Evolutionary conservation across 2,888 invertebrate genomes (phyloP).

Genomic region (Spicauda simplicius): DNA sequence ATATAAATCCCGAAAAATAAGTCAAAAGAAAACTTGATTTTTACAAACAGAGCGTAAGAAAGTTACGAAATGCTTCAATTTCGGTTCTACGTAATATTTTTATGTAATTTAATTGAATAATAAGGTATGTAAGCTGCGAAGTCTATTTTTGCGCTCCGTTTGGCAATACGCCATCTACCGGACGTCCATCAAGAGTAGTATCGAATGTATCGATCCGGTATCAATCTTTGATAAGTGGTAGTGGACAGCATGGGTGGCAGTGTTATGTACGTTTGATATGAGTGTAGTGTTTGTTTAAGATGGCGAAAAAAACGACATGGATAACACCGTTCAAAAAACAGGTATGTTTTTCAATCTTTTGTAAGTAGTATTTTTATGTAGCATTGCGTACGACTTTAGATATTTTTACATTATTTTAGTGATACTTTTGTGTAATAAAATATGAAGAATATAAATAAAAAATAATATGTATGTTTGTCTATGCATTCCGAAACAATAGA

Average conservation of each 20-base stretch:
- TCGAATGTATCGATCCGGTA: neutral
- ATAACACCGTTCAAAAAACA: constrained; percentile 54
- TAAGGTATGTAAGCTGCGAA: neutral
- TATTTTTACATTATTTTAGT: too few relatives aligned
- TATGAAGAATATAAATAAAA: too few relatives aligned
- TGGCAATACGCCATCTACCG: constrained; percentile 4
- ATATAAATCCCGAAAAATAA: too few relatives aligned
- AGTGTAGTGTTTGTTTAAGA: constrained; percentile 19
- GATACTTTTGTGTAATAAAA: too few relatives aligned
- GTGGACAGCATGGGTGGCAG: neutral
- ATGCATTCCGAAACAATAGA: too few relatives aligned
- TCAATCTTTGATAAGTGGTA: constrained; percentile 11
- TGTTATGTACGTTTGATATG: neutral
- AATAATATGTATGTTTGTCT: too few relatives aligned
- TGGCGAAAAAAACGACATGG: constrained; percentile 46
- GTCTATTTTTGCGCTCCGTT: neutral
- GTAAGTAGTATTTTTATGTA: too few relatives aligned
- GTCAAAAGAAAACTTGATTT: too few relatives aligned
- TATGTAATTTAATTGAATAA: neutral
- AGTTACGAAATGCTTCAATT: too few relatives aligned
- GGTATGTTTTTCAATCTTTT: constrained; percentile 37
- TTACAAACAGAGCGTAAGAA: too few relatives aligned
- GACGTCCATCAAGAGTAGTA: neutral
- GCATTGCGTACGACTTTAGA: too few relatives aligned
- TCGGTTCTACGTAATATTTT: too few relatives aligned